These are phyloP conservation scores for Torymus auratus DNA, from an alignment of 2,888 invertebrate species.

Conservation along the genomic window DNA sequence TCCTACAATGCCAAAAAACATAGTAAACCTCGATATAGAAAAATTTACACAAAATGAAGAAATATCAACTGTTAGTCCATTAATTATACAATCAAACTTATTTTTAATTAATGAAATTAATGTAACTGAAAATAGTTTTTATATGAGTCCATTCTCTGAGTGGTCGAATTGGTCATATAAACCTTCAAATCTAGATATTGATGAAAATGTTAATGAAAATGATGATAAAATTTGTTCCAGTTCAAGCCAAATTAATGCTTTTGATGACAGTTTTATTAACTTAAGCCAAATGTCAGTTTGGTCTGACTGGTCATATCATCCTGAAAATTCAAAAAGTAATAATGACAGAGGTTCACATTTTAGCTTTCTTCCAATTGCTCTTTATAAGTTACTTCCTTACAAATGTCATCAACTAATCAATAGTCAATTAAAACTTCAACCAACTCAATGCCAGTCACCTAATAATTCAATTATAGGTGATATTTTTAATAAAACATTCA, in stretches of 20 bases:
- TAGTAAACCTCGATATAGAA: not conserved
- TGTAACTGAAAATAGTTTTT: not conserved
- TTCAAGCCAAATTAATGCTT: slow-evolving; percentile 16
- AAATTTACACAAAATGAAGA: not conserved
- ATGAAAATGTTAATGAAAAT: slow-evolving; percentile 9
- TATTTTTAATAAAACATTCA: slow-evolving; percentile 18
- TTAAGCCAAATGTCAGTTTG: slow-evolving; percentile 65
- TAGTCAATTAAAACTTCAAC: slow-evolving; percentile 11
- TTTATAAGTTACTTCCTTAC: slow-evolving; percentile 38
- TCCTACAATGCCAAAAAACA: slow-evolving; percentile 37
- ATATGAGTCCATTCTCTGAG: slow-evolving; percentile 38
- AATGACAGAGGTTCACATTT: slow-evolving; percentile 14
- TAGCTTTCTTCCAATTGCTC: slow-evolving; percentile 38
- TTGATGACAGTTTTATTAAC: slow-evolving; percentile 35
- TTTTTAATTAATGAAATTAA: not conserved
- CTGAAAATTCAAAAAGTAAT: slow-evolving; percentile 23
- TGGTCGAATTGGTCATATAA: slow-evolving; percentile 56
- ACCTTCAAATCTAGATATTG: not conserved
- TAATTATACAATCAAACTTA: not conserved
- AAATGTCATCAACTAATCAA: slow-evolving; percentile 27
- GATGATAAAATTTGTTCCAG: slow-evolving; percentile 22
- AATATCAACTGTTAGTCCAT: not conserved
- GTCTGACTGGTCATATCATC: slow-evolving; percentile 68
- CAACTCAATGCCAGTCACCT: not conserved
- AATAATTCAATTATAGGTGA: slow-evolving; percentile 23